A percentile compares a stretch with the other conserved stretches of the same genome.
Conservation (phyloP, 2,113 vertebrate genomes). For the Egretta garzetta region DNA sequence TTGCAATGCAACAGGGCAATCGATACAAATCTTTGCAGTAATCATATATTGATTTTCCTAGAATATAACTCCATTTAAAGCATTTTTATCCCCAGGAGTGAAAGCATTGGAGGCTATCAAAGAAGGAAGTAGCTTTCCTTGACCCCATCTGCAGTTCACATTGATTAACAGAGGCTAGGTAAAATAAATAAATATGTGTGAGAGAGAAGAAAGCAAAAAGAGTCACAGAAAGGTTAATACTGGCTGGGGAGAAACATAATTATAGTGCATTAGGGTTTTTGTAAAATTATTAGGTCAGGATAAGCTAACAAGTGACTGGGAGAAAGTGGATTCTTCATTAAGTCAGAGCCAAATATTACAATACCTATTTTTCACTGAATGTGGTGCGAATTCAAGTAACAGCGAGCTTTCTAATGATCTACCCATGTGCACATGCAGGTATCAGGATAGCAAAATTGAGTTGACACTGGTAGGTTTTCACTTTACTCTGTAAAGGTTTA, state of each 20-base stretch:
- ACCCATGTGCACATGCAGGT: not conserved
- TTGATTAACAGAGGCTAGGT: slow-evolving; percentile 91
- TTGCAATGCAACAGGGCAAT: slow-evolving; percentile 86
- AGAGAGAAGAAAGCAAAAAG: slow-evolving; percentile 54
- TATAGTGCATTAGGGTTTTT: slow-evolving; percentile 87
- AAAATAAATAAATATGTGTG: slow-evolving; percentile 73
- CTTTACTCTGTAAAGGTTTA: not conserved
- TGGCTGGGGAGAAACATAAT: slow-evolving; percentile 82
- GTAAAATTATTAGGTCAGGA: slow-evolving; percentile 84
- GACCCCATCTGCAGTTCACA: slow-evolving; percentile 92
- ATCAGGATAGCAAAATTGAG: not conserved
- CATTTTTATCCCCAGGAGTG: slow-evolving; percentile 86
- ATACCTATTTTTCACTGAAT: not conserved
- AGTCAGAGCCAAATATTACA: not conserved
- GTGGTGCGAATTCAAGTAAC: not conserved
- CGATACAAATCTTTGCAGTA: slow-evolving; percentile 91
- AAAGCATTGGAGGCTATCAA: slow-evolving; percentile 84
- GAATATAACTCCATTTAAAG: slow-evolving; percentile 95
- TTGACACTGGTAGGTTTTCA: not conserved
- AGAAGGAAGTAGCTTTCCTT: slow-evolving; percentile 87
- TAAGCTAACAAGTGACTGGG: slow-evolving; percentile 84
- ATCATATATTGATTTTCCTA: slow-evolving; percentile 96
- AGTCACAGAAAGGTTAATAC: slow-evolving; percentile 90
- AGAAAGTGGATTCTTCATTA: slow-evolving; percentile 74
- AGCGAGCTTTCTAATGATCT: not conserved